A percentile compares a stretch with the other conserved stretches of the same genome.
These are phyloP conservation scores for Aplodontia rufa DNA, from an alignment of 2,113 vertebrate genomes.

Conservation along the genomic window DNA sequence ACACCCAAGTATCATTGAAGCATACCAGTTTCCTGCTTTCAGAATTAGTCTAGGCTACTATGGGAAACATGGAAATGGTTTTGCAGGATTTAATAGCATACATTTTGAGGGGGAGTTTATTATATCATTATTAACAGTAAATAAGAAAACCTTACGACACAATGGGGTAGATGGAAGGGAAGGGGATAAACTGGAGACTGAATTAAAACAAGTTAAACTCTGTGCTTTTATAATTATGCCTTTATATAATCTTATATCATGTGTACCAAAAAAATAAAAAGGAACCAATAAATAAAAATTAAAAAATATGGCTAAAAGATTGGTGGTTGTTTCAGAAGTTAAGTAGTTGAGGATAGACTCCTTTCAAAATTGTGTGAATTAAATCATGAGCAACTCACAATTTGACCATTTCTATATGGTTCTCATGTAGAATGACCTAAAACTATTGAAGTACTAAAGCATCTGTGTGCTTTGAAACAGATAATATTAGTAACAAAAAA, in stretches of 20 bases:
- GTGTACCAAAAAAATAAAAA: too few relatives aligned
- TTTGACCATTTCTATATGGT: neutral
- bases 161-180: too few relatives aligned
- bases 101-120: neutral
- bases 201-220: too few relatives aligned
- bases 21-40: neutral
- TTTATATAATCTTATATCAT: too few relatives aligned
- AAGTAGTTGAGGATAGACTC: neutral
- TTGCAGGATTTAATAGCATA: neutral
- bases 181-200: too few relatives aligned
- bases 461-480: neutral
- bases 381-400: neutral
- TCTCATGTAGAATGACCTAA: neutral
- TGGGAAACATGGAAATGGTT: neutral
- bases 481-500: neutral
- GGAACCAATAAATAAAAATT: neutral
- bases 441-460: neutral
- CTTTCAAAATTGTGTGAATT: neutral
- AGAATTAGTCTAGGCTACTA: neutral
- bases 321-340: neutral
- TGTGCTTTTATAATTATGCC: too few relatives aligned
- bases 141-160: too few relatives aligned
- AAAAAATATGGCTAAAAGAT: neutral
- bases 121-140: neutral
- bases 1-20: neutral